Base-by-base conservation (phyloP, 2,797 vertebrate species). In the Xiphorhynchus erythropygius region DNA sequence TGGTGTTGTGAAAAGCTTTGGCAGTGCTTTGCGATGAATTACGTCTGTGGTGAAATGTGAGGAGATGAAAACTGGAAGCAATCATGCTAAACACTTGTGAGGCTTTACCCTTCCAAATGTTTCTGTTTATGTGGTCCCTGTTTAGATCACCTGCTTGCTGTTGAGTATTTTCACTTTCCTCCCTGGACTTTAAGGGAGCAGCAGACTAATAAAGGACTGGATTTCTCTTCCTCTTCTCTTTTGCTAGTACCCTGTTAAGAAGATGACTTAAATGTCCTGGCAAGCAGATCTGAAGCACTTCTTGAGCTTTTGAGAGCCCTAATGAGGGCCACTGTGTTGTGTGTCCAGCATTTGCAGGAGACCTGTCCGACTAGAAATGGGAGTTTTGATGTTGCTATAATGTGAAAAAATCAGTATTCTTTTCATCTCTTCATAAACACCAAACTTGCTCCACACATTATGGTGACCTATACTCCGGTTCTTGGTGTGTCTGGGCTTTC, bases 11-110 rank as follows among this genome's bases (percentile, higher is more conserved):
- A 64, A 87, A 91, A 91, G 68, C 23, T 59, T 59, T 80, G 57
- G 46, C 60, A 87, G n/a, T 27, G 50, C 55, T 68, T 52, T 84
- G 62, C 3, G 3, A 73, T 1, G 1, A 80, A 70, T 74, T 52
- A n/a, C 19, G 19, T 62, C 68, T 64, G 52, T 49, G 64, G 19
- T 78, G 79, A 91, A 90, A 84, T 68, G 56, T 79, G 80, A 90
- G 44, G 76, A 77, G 76, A 77, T 24, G 49, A 68, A 90, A 87
- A 78, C n/a, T 74, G 64, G 55, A 84, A 86, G 77, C 5, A 8
- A 68, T 32, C 1, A 4, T 49, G 50, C 62, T 90, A 22, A 71
- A 88, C 37, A 37, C 46, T 74, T 2, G 2, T 32, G 49, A 71
- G 71, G 64, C 33, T 69, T 79, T 77, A 77, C 41, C 50, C 28